Conservation (phyloP, 2,113 vertebrate species). For the Neofelis nebulosa region DNA sequence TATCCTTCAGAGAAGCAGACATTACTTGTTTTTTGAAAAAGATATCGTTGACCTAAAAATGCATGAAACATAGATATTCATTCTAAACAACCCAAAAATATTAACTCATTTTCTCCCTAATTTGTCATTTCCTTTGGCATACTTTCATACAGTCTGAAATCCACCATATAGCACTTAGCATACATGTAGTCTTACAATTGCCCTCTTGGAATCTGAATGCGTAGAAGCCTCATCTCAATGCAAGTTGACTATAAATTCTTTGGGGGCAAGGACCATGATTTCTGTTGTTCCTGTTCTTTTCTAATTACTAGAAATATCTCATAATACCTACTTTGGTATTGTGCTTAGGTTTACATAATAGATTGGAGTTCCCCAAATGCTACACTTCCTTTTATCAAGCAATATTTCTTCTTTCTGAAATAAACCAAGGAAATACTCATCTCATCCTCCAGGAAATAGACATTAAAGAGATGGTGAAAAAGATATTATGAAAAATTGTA, state of each 20-base stretch:
- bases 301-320: neutral
- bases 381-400: neutral
- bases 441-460: neutral
- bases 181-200: neutral
- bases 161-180: neutral
- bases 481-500: neutral
- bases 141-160: neutral
- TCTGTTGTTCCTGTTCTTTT: neutral
- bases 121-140: neutral
- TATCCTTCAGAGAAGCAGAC: neutral
- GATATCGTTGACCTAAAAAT: neutral
- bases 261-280: neutral
- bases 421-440: neutral
- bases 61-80: neutral
- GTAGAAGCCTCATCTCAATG: neutral
- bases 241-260: neutral
- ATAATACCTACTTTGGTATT: neutral
- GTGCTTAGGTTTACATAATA: neutral
- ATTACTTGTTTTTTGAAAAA: neutral
- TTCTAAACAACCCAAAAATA: neutral
- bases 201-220: neutral
- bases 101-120: neutral
- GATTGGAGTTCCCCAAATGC: neutral
- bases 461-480: neutral
- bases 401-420: neutral